Conservation (phyloP, 2,797 vertebrate genomes). For the Lacerta viridis region DNA sequence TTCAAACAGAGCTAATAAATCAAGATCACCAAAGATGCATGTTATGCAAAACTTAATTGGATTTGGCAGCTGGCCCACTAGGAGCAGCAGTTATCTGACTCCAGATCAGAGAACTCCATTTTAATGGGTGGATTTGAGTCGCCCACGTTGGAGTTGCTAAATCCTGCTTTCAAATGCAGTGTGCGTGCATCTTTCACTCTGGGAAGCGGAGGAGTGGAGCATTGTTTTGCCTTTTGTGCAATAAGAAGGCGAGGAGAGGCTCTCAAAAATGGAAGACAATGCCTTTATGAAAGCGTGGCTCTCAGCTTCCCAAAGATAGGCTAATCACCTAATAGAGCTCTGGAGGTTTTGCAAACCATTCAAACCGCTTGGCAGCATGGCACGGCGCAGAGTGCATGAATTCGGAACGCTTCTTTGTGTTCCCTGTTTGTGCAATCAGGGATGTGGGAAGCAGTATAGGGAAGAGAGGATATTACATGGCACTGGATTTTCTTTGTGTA, state of each 20-base stretch:
- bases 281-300: constrained; percentile 53
- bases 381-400: neutral
- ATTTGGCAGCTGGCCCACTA: constrained; percentile 59
- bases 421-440: neutral
- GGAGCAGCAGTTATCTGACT: constrained; percentile 67
- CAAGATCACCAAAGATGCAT: constrained; percentile 69
- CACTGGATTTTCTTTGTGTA: neutral
- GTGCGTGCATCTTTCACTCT: constrained; percentile 78
- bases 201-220: constrained; percentile 67
- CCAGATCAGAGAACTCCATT: constrained; percentile 75
- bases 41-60: constrained; percentile 68
- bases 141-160: constrained; percentile 75
- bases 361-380: neutral
- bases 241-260: constrained; percentile 57
- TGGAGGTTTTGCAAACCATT: constrained; percentile 37
- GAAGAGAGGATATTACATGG: neutral
- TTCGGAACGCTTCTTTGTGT: no score
- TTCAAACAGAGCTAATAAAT: constrained; percentile 80
- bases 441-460: neutral
- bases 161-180: constrained; percentile 71
- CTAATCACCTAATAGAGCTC: constrained; percentile 38
- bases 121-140: constrained; percentile 70
- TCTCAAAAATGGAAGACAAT: constrained; percentile 61
- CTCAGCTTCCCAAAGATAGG: constrained; percentile 42
- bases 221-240: constrained; percentile 69